Conservation (phyloP, 2,888 invertebrate species). For the Xiphydria camelus region DNA sequence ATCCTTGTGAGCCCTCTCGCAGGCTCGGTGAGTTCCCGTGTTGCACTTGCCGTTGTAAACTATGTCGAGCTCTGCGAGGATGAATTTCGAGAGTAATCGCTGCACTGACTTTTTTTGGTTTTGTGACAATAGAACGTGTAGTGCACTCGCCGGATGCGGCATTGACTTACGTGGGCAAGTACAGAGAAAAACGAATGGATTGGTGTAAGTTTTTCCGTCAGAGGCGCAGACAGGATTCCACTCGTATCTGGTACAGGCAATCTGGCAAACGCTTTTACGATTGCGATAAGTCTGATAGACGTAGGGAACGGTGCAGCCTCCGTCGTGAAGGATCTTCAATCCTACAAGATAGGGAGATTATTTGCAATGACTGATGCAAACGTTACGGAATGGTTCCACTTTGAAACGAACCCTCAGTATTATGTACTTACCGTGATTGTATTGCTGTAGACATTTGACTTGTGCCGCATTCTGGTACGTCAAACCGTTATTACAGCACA, state of each 20-base stretch:
- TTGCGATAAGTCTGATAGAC: slow-evolving; percentile 25
- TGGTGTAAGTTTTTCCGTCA: slow-evolving; percentile 38
- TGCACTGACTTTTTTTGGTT: neutral
- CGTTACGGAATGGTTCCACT: neutral
- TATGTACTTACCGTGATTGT: slow-evolving; percentile 27
- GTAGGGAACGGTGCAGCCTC: slow-evolving; percentile 37
- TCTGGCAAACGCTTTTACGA: slow-evolving; percentile 29
- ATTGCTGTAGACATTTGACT: slow-evolving; percentile 36
- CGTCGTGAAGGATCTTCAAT: slow-evolving; percentile 35
- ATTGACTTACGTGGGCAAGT: slow-evolving; percentile 26
- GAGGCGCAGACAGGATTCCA: slow-evolving; percentile 42
- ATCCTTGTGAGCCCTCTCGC: slow-evolving; percentile 14
- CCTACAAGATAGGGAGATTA: slow-evolving; percentile 20
- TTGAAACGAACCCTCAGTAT: neutral
- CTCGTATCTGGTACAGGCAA: slow-evolving; percentile 36
- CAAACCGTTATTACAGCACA: slow-evolving; percentile 42
- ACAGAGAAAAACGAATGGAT: slow-evolving; percentile 44
- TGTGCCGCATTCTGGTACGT: slow-evolving; percentile 40
- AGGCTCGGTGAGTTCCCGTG: slow-evolving; percentile 11
- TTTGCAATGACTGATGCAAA: neutral
- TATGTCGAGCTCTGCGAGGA: slow-evolving; percentile 13
- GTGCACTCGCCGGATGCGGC: neutral
- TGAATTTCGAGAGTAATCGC: neutral
- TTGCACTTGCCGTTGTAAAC: slow-evolving; percentile 14
- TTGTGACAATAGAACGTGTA: neutral